Evolutionary conservation across 2,797 vertebrate genomes (phyloP).

Genomic region (Neopelma chrysocephalum): DNA sequence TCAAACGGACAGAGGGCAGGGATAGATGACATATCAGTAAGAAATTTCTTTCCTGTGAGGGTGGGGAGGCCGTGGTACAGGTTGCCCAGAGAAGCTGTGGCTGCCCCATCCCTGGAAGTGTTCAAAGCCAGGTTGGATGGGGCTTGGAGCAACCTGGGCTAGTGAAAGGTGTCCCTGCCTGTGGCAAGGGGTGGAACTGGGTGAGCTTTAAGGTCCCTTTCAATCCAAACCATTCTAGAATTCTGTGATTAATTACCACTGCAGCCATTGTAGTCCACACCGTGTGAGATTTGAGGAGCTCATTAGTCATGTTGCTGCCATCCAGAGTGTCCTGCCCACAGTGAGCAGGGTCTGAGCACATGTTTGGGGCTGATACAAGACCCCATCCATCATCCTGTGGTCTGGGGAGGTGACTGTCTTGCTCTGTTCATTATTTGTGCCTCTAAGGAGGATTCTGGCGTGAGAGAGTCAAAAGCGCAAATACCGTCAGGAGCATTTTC

Average conservation of each 20-base stretch:
- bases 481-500: neutral
- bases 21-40: neutral
- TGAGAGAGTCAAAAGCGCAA: neutral
- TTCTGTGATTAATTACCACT: neutral
- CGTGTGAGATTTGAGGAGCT: fast-evolving
- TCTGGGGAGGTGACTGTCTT: neutral
- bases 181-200: neutral
- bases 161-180: neutral
- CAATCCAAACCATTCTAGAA: neutral
- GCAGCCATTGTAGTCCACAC: fast-evolving
- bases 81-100: neutral
- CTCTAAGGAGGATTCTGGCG: neutral
- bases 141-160: neutral
- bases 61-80: neutral
- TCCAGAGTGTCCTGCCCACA: fast-evolving
- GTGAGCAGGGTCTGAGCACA: neutral
- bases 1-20: neutral
- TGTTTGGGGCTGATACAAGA: fast-evolving
- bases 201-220: neutral
- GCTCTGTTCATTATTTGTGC: neutral
- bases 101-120: neutral
- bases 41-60: neutral
- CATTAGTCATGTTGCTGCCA: fast-evolving
- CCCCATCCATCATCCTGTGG: neutral
- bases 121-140: neutral